Conservation (phyloP, 2,888 invertebrate species). For the Himalopsyche kuldschensis region DNA sequence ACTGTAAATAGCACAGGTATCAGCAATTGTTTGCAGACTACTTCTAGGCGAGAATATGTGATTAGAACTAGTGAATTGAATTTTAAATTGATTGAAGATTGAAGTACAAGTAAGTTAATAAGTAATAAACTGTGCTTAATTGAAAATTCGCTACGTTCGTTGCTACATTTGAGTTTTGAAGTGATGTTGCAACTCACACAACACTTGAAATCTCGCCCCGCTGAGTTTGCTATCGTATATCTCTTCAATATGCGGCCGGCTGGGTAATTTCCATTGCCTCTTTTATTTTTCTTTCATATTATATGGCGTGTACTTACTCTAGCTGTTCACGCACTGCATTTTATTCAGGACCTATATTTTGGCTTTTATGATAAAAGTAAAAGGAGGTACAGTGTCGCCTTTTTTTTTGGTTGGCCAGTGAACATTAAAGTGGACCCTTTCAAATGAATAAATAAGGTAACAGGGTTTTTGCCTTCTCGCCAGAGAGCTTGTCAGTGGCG, state of each 20-base stretch:
- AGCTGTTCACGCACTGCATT: not conserved
- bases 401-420: not conserved
- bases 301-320: not conserved
- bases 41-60: too few relatives aligned
- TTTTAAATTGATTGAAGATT: too few relatives aligned
- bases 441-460: constrained; percentile 1
- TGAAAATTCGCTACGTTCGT: too few relatives aligned
- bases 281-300: not conserved
- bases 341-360: not conserved
- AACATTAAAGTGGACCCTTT: constrained; percentile 1
- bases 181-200: not conserved
- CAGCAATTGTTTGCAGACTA: too few relatives aligned
- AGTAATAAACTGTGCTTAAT: too few relatives aligned
- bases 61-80: too few relatives aligned
- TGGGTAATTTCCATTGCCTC: not conserved
- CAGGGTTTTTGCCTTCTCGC: not conserved
- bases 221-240: not conserved
- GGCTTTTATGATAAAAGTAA: not conserved
- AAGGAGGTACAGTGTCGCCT: not conserved
- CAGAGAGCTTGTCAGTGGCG: not conserved
- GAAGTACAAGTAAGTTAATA: too few relatives aligned
- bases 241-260: not conserved
- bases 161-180: not conserved
- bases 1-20: too few relatives aligned
- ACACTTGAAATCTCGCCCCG: not conserved